Evolutionary conservation across 2,888 invertebrate genomes (phyloP).

Genomic region (Marronus borbonicus): DNA sequence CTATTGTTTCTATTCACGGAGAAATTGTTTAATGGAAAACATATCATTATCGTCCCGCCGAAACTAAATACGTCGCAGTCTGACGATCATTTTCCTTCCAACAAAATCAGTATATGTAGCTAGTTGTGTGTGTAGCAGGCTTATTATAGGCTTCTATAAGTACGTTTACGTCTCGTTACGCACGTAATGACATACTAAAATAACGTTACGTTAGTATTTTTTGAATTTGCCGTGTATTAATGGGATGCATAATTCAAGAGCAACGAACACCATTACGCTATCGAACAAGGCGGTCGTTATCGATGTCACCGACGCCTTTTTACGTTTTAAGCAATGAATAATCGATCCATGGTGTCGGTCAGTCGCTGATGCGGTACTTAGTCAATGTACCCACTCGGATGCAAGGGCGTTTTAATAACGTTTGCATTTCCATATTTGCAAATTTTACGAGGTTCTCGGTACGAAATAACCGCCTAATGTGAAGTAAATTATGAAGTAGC

Average conservation of each 20-base stretch:
- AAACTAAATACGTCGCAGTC: no score
- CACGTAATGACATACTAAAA: no score
- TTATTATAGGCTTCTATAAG: not conserved
- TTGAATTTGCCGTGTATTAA: not conserved
- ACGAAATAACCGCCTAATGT: constrained; percentile 11
- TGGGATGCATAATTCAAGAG: constrained; percentile 22
- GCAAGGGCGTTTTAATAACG: constrained; percentile 33
- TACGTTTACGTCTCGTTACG: not conserved
- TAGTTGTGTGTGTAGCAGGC: no score
- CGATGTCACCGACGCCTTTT: constrained; percentile 30
- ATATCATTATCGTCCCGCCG: no score
- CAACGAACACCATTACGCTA: constrained; percentile 1
- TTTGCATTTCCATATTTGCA: constrained; percentile 31
- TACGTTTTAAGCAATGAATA: constrained; percentile 35
- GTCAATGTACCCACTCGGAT: not conserved
- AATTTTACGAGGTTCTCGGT: constrained; percentile 8
- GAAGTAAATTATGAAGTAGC: constrained; percentile 1
- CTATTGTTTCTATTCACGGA: no score
- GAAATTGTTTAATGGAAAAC: no score
- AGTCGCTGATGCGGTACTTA: constrained; percentile 3
- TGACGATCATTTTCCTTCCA: no score
- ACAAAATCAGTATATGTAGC: no score
- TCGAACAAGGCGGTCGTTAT: constrained; percentile 4
- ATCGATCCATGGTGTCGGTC: constrained; percentile 12
- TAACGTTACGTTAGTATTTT: not conserved